Base-by-base conservation (phyloP, 2,797 vertebrate genomes). In the Diplodus puntazzo region DNA sequence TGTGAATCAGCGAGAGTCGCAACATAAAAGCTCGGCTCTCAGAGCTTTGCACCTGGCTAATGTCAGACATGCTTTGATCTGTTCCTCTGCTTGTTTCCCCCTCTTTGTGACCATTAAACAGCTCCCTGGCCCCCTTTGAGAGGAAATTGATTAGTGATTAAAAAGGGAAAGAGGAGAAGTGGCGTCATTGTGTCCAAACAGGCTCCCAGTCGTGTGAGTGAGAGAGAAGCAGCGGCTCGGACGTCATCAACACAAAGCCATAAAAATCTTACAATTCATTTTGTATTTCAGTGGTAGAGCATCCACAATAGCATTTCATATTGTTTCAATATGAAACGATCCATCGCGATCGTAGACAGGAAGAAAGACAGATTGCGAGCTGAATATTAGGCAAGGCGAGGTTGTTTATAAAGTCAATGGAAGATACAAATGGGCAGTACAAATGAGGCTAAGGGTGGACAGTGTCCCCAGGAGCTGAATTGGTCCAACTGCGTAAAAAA, bases 61-160 rank as follows among this genome's bases (percentile, higher is more conserved):
- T 85, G 85, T 88, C 54, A 53, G 60, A 69, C 73, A 71, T 0
- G 60, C 95, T 95, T 95, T 95, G 92, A 95, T 95, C 89, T 85
- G 39, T 81, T 86, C 86, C 87, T 69, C 81, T 81, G 72, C 88
- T 89, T 83, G 85, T 90, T 89, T 91, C 50, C 80, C 34, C 43
- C 76, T 85, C 86, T 92, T 93, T 93, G 90, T 87, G 83, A 82
- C 81, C 84, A 83, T 93, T 91, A 91, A 88, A 88, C 70, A 77
- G 80, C 74, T 79, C 76, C 71, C 77, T 83, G 75, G 61, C 85
- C 64, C 79, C 81, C 87, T 87, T 86, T 89, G 86, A 92, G 80
- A 73, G 76, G 64, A 89, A 89, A 93, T 88, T 92, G 84, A 92
- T 93, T 89, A 77, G 83, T 81, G 69, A 82, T 89, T 89, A 77